These are phyloP conservation scores for Sabellastarte sp. DNA, from an alignment of 2,888 invertebrate genomes.

Conservation along the genomic window DNA sequence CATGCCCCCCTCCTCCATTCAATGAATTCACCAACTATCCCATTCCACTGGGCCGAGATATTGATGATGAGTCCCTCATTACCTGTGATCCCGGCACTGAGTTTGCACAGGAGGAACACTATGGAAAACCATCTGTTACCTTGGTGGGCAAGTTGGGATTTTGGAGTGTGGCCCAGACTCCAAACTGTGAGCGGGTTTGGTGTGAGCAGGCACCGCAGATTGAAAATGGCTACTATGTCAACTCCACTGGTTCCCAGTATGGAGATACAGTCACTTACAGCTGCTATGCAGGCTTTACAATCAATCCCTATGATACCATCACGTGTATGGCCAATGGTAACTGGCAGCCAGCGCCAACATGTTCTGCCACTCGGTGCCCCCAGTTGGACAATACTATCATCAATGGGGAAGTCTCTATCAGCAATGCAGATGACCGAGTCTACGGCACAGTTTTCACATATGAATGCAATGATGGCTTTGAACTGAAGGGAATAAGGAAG, in stretches of 20 bases:
- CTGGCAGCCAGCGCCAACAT: constrained; percentile 25
- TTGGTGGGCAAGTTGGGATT: constrained; percentile 34
- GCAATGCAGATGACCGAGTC: too few relatives aligned
- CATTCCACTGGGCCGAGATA: too few relatives aligned
- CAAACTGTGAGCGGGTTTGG: constrained; percentile 32
- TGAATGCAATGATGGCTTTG: constrained; percentile 3
- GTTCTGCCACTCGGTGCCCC: too few relatives aligned
- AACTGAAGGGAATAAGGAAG: neutral
- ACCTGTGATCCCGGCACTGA: constrained; percentile 32
- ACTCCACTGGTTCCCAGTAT: neutral
- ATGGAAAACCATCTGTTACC: constrained; percentile 20
- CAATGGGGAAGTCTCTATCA: too few relatives aligned
- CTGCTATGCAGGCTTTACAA: neutral
- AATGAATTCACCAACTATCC: too few relatives aligned
- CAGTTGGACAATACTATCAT: too few relatives aligned
- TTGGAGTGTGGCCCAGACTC: constrained; percentile 30
- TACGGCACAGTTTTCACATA: neutral
- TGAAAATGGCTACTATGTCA: constrained; percentile 31
- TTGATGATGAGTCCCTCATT: too few relatives aligned
- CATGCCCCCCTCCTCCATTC: neutral
- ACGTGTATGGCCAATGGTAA: constrained; percentile 20
- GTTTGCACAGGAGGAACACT: constrained; percentile 28
- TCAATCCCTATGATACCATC: neutral
- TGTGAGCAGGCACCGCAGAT: constrained; percentile 39
- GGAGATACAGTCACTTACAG: neutral